Percentiles rank a stretch among this genome's conserved stretches.
Conservation (phyloP, 2,797 vertebrate species). For the Poeciliopsis presidionis region DNA sequence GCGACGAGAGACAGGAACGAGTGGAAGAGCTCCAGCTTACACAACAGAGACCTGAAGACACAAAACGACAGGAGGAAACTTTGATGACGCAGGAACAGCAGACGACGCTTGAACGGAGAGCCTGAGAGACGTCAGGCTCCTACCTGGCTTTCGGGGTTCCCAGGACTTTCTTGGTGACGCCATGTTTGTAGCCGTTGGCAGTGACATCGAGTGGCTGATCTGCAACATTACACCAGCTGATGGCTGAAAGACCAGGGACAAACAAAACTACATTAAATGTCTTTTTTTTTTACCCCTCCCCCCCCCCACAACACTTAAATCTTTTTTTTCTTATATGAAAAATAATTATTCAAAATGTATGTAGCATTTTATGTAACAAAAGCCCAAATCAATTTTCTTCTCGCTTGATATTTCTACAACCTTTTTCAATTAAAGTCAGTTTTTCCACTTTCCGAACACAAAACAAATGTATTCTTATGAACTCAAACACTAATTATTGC, state of each 20-base stretch:
- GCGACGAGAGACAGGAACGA: constrained; percentile 85
- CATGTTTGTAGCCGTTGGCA: constrained; percentile 92
- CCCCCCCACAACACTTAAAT: background rate
- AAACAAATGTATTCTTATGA: too few relatives aligned
- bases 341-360: background rate
- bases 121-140: background rate
- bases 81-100: background rate
- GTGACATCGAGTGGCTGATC: constrained; percentile 92
- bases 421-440: background rate
- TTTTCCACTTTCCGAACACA: background rate
- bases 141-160: constrained; percentile 87
- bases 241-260: constrained; percentile 76
- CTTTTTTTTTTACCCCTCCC: too few relatives aligned
- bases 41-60: constrained; percentile 86
- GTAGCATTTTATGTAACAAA: background rate
- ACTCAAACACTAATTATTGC: too few relatives aligned
- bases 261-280: background rate
- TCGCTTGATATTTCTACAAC: background rate
- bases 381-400: background rate
- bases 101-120: too few relatives aligned
- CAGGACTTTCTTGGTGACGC: constrained; percentile 86
- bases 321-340: background rate
- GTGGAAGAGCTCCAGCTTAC: constrained; percentile 91
- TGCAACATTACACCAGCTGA: constrained; percentile 91
- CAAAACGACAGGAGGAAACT: background rate